Percentiles rank a stretch among this genome's conserved stretches.
Conservation (phyloP, 1,140 invertebrate genomes). For the Venustaconcha ellipsiformis region DNA sequence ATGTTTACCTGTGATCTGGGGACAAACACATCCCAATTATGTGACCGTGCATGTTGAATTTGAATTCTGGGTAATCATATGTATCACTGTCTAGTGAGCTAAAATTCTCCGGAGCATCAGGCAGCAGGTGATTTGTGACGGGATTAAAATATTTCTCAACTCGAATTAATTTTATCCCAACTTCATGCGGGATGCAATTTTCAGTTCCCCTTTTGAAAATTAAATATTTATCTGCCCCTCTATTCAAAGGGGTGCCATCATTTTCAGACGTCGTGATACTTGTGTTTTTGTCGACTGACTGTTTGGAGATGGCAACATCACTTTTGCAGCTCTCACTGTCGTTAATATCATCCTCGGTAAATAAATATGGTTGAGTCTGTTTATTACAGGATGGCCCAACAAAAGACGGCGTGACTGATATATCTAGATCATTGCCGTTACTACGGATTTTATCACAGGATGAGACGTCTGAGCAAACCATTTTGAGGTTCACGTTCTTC, state of each 20-base stretch:
- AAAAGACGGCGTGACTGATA: too few species aligned
- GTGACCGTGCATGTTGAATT: constrained; percentile 89
- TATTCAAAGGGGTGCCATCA: neutral
- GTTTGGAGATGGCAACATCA: too few species aligned
- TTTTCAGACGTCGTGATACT: neutral
- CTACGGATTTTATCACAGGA: too few species aligned
- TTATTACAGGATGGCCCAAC: too few species aligned
- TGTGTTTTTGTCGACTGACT: too few species aligned
- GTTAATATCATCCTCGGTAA: too few species aligned
- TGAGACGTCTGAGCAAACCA: too few species aligned
- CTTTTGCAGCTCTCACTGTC: too few species aligned
- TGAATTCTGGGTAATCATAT: constrained; percentile 81
- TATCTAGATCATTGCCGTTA: too few species aligned
- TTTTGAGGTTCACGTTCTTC: too few species aligned
- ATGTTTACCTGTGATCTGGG: constrained; percentile 82
- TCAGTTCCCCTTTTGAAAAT: constrained; percentile 89
- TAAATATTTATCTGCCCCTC: constrained; percentile 78
- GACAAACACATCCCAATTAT: constrained; percentile 91
- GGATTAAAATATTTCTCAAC: constrained; percentile 56
- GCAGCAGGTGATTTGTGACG: constrained; percentile 31
- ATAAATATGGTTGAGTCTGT: too few species aligned
- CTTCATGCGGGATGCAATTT: constrained; percentile 89
- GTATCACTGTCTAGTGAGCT: constrained; percentile 40
- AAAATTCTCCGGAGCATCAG: constrained; percentile 42
- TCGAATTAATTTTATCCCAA: constrained; percentile 85